A percentile compares a stretch with the other conserved stretches of the same genome.
These are phyloP conservation scores for Amazona guildingii DNA, from an alignment of 2,113 vertebrate species.

Conservation along the genomic window DNA sequence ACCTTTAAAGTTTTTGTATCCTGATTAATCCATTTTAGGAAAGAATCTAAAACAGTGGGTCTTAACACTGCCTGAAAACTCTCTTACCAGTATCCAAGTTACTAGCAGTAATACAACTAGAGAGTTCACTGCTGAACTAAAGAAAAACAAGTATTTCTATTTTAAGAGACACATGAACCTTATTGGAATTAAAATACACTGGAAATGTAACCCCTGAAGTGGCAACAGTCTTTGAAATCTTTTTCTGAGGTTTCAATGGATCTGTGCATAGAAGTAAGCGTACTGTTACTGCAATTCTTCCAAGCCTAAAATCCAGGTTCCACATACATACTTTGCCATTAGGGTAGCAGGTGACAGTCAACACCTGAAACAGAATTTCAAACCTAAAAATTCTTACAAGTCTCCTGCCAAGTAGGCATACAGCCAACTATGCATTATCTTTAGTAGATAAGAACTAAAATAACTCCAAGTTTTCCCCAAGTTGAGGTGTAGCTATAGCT, in stretches of 20 bases:
- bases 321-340: neutral
- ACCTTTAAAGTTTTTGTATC: neutral
- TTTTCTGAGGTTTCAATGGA: neutral
- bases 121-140: neutral
- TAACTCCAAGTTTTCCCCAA: neutral
- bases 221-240: neutral
- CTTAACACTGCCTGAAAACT: neutral
- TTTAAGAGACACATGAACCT: constrained; percentile 27
- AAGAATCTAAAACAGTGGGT: neutral
- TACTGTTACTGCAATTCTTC: neutral
- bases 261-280: neutral
- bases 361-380: neutral
- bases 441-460: neutral
- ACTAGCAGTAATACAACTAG: neutral
- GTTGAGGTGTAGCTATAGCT: neutral
- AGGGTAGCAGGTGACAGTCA: neutral
- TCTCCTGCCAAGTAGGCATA: neutral
- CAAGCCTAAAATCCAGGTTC: neutral
- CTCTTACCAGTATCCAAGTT: neutral
- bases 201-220: constrained; percentile 17
- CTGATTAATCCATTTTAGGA: neutral
- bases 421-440: neutral
- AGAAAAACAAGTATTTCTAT: constrained; percentile 28
- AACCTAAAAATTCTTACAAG: neutral
- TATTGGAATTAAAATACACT: neutral